Conservation (phyloP, 2,113 vertebrate species). For the Pitta sordida region DNA sequence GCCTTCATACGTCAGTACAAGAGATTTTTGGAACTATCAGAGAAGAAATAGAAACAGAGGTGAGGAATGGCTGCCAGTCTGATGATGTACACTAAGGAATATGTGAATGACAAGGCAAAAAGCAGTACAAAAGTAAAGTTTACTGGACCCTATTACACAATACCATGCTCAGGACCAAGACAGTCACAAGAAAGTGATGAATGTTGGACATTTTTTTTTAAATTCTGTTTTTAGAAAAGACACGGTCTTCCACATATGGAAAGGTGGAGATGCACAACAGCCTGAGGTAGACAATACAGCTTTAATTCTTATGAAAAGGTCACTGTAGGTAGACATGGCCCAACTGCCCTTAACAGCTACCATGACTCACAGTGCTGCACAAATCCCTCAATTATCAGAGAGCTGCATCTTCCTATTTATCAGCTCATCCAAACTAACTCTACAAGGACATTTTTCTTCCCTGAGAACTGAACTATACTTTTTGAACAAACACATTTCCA, state of each 20-base stretch:
- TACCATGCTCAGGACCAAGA: not conserved
- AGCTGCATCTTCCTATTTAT: not conserved
- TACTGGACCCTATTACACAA: not conserved
- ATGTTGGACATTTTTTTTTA: not conserved
- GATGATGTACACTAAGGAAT: not conserved
- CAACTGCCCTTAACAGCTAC: not conserved
- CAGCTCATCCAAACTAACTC: not conserved
- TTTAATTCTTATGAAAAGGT: not conserved
- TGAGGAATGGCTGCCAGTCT: not conserved
- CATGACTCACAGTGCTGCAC: not conserved
- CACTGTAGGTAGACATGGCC: not conserved
- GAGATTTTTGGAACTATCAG: not conserved
- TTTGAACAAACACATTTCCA: not conserved
- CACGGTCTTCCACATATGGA: not conserved
- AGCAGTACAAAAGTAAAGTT: not conserved
- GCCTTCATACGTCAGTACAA: not conserved
- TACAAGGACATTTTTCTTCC: not conserved
- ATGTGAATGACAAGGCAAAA: not conserved
- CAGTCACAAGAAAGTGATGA: not conserved
- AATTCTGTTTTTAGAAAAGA: not conserved
- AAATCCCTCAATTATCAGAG: not conserved
- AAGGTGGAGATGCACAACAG: not conserved
- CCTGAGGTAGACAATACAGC: not conserved
- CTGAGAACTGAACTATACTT: not conserved
- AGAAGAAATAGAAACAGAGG: conserved; percentile 22